These are phyloP conservation scores for Hetaerina titia DNA, from an alignment of 2,888 invertebrate species.

Conservation along the genomic window DNA sequence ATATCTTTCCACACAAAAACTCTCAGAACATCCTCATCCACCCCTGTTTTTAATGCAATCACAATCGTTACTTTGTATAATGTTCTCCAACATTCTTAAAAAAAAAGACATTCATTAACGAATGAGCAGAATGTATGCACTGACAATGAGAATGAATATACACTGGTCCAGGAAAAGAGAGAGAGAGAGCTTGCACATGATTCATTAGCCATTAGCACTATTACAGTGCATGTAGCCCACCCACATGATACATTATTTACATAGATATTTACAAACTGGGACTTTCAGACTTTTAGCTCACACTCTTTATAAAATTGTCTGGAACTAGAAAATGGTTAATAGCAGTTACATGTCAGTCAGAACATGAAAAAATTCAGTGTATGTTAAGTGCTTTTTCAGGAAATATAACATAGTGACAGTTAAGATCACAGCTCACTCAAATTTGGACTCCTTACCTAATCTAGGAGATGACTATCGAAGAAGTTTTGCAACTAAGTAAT, in stretches of 20 bases:
- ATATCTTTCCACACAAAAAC: too few species aligned
- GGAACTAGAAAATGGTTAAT: constrained; percentile 65
- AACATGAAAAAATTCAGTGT: constrained; percentile 57
- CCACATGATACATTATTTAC: constrained; percentile 57
- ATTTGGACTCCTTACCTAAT: constrained; percentile 56
- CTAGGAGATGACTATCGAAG: constrained; percentile 63
- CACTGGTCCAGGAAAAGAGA: constrained; percentile 59
- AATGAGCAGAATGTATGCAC: constrained; percentile 63
- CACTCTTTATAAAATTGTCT: constrained; percentile 63
- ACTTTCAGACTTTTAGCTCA: constrained; percentile 53
- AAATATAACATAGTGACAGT: constrained; percentile 65
- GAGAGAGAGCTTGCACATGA: constrained; percentile 56
- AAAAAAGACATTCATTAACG: constrained; percentile 3
- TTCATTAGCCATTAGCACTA: constrained; percentile 52
- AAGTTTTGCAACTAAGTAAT: constrained; percentile 48
- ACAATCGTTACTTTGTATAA: constrained; percentile 16
- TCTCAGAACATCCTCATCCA: too few species aligned
- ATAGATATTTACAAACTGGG: constrained; percentile 65
- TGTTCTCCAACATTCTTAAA: constrained; percentile 18
- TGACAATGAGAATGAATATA: constrained; percentile 60
- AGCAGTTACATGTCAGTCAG: constrained; percentile 47
- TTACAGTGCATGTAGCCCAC: constrained; percentile 53
- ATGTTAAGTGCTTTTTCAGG: constrained; percentile 62
- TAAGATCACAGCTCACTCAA: constrained; percentile 65
- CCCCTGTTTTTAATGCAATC: constrained; percentile 18